These are phyloP conservation scores for Paralichthys olivaceus DNA, from an alignment of 2,113 vertebrate genomes.

Conservation along the genomic window DNA sequence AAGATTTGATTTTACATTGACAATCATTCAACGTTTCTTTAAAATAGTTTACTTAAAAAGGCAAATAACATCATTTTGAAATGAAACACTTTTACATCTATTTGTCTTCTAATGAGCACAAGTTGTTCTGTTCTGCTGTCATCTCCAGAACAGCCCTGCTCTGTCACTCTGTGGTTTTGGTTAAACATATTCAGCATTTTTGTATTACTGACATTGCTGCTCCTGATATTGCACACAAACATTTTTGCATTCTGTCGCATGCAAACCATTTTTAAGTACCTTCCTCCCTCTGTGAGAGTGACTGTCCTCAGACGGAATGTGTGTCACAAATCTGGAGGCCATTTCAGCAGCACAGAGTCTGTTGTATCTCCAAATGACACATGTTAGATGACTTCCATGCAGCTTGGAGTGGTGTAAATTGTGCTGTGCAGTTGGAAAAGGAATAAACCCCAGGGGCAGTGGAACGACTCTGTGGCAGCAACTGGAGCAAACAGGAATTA, in stretches of 20 bases:
- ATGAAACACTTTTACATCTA: not conserved
- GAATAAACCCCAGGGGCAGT: constrained; percentile 30
- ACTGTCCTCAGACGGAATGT: not conserved
- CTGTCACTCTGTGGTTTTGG: not conserved
- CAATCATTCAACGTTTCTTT: not conserved
- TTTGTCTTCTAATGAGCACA: not conserved
- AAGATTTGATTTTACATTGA: not conserved
- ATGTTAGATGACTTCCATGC: constrained; percentile 38
- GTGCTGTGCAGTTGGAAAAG: constrained; percentile 19
- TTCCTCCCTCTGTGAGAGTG: constrained; percentile 25
- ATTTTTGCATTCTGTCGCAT: not conserved
- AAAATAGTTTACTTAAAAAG: not conserved
- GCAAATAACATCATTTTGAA: not conserved
- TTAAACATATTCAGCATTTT: constrained; percentile 7
- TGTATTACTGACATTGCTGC: not conserved
- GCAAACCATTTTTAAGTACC: not conserved
- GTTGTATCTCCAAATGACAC: constrained; percentile 46
- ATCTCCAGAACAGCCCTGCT: not conserved
- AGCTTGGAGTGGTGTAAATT: constrained; percentile 25
- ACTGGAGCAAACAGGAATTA: constrained; percentile 47
- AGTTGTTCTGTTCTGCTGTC: constrained; percentile 6
- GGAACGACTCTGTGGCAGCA: constrained; percentile 36
- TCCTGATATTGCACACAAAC: not conserved
- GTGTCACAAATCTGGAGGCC: constrained; percentile 29
- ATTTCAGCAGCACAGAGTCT: constrained; percentile 33